Percentiles rank a stretch among this genome's conserved stretches.
Conservation (phyloP, 2,888 invertebrate genomes). For the Drosophila vallismaia region DNA sequence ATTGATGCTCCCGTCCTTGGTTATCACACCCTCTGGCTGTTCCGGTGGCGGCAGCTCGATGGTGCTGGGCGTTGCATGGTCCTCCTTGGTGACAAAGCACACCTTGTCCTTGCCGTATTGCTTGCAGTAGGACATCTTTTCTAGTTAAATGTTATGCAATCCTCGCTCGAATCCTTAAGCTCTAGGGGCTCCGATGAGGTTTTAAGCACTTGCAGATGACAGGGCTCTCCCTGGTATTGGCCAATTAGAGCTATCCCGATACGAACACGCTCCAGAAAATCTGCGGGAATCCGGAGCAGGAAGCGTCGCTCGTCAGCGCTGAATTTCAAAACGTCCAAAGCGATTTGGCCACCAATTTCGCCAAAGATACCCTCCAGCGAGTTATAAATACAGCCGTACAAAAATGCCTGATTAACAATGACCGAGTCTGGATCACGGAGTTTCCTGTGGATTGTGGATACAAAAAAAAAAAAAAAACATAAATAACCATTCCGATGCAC, state of each 20-base stretch:
- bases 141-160: slow-evolving; percentile 20
- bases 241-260: slow-evolving; percentile 86
- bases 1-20: slow-evolving; percentile 95
- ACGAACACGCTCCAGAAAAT: slow-evolving; percentile 86
- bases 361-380: slow-evolving; percentile 86
- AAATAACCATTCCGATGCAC: slow-evolving; percentile 39
- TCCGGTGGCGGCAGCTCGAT: slow-evolving; percentile 89
- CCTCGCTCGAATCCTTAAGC: slow-evolving; percentile 38
- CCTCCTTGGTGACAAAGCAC: slow-evolving; percentile 92
- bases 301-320: slow-evolving; percentile 84
- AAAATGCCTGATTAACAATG: slow-evolving; percentile 84
- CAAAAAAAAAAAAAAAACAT: slow-evolving; percentile 9
- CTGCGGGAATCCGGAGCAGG: slow-evolving; percentile 85
- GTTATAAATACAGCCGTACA: slow-evolving; percentile 86
- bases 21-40: slow-evolving; percentile 91
- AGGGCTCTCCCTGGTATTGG: slow-evolving; percentile 84
- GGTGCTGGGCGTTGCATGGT: slow-evolving; percentile 89
- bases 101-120: slow-evolving; percentile 90
- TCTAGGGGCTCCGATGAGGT: slow-evolving; percentile 81
- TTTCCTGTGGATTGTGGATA: slow-evolving; percentile 83
- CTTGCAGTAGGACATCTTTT: slow-evolving; percentile 83
- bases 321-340: slow-evolving; percentile 86
- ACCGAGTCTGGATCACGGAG: slow-evolving; percentile 82
- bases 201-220: slow-evolving; percentile 85
- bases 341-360: slow-evolving; percentile 85